Evolutionary conservation across 2,113 vertebrate genomes (phyloP).

Genomic region (Ariopsis seemanni): DNA sequence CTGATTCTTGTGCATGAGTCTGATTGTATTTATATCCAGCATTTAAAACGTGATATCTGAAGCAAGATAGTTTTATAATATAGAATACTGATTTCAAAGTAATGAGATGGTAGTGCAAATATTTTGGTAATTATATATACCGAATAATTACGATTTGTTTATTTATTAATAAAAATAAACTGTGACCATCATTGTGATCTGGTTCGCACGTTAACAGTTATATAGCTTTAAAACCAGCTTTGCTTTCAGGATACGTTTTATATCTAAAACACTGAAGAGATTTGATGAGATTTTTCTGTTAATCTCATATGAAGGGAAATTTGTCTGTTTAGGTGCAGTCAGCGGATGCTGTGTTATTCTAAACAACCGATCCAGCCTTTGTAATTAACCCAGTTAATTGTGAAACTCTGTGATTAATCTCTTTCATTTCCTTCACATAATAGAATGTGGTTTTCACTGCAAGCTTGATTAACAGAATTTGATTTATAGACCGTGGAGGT

Average conservation of each 20-base stretch:
- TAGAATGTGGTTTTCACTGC: not conserved
- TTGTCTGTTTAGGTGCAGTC: not conserved
- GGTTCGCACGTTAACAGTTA: too few species aligned
- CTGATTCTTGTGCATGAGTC: not conserved
- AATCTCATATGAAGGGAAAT: not conserved
- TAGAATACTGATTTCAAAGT: not conserved
- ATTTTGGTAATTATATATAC: not conserved
- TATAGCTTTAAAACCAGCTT: not conserved
- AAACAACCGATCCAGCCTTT: conserved; percentile 2
- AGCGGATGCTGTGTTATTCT: not conserved
- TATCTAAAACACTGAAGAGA: not conserved
- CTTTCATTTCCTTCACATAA: not conserved
- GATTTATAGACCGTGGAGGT: not conserved
- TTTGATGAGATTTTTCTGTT: not conserved
- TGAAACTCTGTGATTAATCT: conserved; percentile 4
- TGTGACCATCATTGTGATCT: too few species aligned
- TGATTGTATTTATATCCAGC: not conserved
- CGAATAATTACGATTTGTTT: not conserved
- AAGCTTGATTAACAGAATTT: not conserved
- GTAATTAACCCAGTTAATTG: conserved; percentile 4
- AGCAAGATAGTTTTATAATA: not conserved
- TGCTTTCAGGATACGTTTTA: not conserved
- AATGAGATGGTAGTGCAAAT: not conserved
- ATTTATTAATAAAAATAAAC: too few species aligned
- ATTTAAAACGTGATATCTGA: not conserved